Evolutionary conservation across 2,797 vertebrate species (phyloP), one percentile per base, ranked within the genome.

Genomic region (Peromyscus aztecus): DNA sequence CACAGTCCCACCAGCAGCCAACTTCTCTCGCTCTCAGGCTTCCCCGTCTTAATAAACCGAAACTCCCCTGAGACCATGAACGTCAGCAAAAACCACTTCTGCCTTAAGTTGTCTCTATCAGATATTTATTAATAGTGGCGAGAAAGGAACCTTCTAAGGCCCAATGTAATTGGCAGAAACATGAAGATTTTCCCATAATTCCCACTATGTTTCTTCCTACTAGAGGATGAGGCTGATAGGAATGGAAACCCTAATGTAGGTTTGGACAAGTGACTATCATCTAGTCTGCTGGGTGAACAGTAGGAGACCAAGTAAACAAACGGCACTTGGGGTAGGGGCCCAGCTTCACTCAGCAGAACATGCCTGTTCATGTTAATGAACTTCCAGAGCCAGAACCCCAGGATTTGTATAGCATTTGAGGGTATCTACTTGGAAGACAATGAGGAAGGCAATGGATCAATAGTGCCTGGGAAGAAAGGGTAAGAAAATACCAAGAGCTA

Each of bases 341-440:
- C n/a, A 27, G 31, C 29, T 29, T 55, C 80, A 4, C 2, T 6
- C 14, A 4, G 23, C 10, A 40, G 43, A 19, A 2, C n/a, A 23
- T 81, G 2, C 6, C 6, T 2, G 0, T 2, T 2, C 21, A 4
- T 29, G n/a, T 49, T 14, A 61, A 49, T 16, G 23, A 63, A 0
- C 8, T 59, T 49, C 52, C 40, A 23, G 1, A 16, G 6, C 27
- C 21, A 57, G 43, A 23, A 31, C 6, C 13, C 31, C 3, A 29
- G 27, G 14, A 31, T 29, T 29, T 0, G 34, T 3, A 3, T 3
- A 9, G 29, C 8, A 9, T 37, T 10, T 14, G 52, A 37, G 43
- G 23, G 23, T 16, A 21, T 78, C 55, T 7, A 16, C 37, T 27
- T 43, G 16, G 59, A 17, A 63, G 59, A 59, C n/a, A 82, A 82